These are phyloP conservation scores for Strigops habroptila DNA, from an alignment of 2,113 vertebrate genomes.

Conservation along the genomic window DNA sequence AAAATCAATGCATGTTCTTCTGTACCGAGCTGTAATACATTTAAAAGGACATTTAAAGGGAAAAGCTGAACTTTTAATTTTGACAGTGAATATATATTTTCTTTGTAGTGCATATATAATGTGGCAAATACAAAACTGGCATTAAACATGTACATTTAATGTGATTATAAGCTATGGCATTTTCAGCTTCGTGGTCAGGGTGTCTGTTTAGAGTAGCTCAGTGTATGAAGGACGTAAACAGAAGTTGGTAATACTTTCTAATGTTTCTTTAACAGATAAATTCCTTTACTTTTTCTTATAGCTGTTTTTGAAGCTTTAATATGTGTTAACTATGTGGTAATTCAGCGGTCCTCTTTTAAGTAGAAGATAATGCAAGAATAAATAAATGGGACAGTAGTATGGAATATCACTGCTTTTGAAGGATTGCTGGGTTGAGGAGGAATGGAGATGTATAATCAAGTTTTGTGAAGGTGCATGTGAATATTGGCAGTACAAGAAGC, in stretches of 20 bases:
- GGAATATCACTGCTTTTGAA: neutral
- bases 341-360: neutral
- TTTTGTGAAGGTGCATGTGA: neutral
- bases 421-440: neutral
- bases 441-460: neutral
- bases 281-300: neutral
- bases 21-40: neutral
- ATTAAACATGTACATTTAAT: neutral
- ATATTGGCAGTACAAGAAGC: neutral
- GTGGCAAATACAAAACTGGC: neutral
- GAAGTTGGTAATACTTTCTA: neutral
- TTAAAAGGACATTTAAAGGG: neutral
- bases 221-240: neutral
- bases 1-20: neutral
- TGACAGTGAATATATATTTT: neutral
- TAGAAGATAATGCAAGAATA: neutral
- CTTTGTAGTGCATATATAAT: neutral
- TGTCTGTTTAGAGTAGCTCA: neutral
- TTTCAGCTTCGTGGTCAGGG: neutral
- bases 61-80: neutral
- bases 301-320: neutral
- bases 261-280: neutral
- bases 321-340: neutral
- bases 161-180: neutral
- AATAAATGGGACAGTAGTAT: neutral